A percentile compares a stretch with the other conserved stretches of the same genome.
These are phyloP conservation scores for Rhynchophorus ferrugineus DNA, from an alignment of 1,140 invertebrate genomes.

Conservation along the genomic window DNA sequence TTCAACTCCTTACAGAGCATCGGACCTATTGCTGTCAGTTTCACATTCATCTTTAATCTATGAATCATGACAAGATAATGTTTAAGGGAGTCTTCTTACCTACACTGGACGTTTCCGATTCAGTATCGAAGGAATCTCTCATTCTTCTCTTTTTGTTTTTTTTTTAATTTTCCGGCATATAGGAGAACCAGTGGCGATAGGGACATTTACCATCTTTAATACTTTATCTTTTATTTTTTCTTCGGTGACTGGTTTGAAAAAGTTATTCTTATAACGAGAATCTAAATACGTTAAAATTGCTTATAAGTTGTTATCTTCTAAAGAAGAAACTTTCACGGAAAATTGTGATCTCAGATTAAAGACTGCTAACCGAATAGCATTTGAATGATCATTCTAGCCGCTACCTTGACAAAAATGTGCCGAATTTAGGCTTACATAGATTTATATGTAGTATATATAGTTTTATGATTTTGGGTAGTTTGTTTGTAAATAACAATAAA, in stretches of 20 bases:
- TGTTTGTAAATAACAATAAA: too few species aligned
- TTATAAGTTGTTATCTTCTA: conserved; percentile 24
- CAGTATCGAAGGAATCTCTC: neutral
- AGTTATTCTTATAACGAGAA: conserved; percentile 31
- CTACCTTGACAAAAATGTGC: too few species aligned
- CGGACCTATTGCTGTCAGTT: conserved; percentile 12
- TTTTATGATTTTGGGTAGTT: too few species aligned
- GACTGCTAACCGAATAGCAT: too few species aligned
- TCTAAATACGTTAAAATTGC: conserved; percentile 29
- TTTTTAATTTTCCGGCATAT: neutral
- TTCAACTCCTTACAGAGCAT: neutral
- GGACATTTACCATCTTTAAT: conserved; percentile 17
- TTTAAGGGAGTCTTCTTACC: conserved; percentile 19
- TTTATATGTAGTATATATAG: too few species aligned
- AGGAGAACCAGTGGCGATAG: conserved; percentile 11
- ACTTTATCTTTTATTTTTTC: conserved; percentile 29
- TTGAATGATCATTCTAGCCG: too few species aligned
- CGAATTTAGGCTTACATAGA: too few species aligned
- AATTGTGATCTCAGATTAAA: too few species aligned
- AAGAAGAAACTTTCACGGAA: conserved; percentile 27
- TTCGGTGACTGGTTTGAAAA: conserved; percentile 27
- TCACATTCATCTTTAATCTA: conserved; percentile 23
- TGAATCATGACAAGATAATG: conserved; percentile 19
- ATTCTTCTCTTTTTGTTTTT: neutral
- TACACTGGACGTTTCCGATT: conserved; percentile 9